These are phyloP conservation scores for Candidula unifasciata DNA, from an alignment of 2,888 invertebrate genomes.

Conservation along the genomic window DNA sequence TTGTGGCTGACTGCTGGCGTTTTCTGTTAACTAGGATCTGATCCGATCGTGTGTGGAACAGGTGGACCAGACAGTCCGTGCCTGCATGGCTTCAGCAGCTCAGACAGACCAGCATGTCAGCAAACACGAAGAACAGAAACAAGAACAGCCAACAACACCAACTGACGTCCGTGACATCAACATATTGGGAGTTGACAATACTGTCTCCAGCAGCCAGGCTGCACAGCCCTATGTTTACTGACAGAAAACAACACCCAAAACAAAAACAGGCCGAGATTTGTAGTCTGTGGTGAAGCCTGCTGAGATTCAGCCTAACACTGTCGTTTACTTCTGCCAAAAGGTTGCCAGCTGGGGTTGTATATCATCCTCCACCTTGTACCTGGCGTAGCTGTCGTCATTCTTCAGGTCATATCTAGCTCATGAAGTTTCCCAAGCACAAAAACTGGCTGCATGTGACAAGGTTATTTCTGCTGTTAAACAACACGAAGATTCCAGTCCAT, in stretches of 20 bases:
- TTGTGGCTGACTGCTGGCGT: neutral
- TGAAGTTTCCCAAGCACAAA: too few relatives aligned
- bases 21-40: conserved; percentile 69
- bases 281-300: neutral
- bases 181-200: conserved; percentile 49
- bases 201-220: neutral
- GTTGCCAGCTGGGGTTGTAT: neutral
- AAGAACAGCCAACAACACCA: conserved; percentile 84
- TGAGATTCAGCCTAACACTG: neutral
- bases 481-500: neutral
- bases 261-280: neutral
- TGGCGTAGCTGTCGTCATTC: neutral
- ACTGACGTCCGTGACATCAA: conserved; percentile 89
- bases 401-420: too few relatives aligned
- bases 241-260: neutral
- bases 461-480: neutral
- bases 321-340: neutral
- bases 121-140: conserved; percentile 55
- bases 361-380: neutral
- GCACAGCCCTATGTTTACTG: conserved; percentile 16
- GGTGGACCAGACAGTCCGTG: conserved; percentile 73
- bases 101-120: conserved; percentile 1
- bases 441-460: too few relatives aligned
- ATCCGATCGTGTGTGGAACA: conserved; percentile 76
- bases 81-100: conserved; percentile 66